phyloP scores from a whole-genome alignment of 2,797 vertebrate species.

The Erpetoichthys calabaricus region DNA sequence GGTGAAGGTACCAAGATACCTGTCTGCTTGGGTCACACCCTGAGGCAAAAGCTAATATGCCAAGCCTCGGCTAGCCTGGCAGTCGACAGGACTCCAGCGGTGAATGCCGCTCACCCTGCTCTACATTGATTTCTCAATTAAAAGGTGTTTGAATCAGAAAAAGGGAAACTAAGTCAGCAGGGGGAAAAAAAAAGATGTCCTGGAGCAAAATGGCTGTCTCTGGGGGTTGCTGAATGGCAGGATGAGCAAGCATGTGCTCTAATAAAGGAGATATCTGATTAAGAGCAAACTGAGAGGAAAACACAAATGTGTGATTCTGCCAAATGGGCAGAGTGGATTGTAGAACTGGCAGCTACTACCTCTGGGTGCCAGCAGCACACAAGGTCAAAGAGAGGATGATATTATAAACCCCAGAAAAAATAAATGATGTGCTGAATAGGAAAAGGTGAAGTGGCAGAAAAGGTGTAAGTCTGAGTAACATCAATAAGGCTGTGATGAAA shows the following conservation, averaged over 20 bases:
- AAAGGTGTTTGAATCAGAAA: slow-evolving; percentile 19
- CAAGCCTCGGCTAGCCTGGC: neutral
- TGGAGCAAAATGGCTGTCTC: slow-evolving; percentile 2
- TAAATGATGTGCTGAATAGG: too few relatives aligned
- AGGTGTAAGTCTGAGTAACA: too few relatives aligned
- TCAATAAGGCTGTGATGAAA: too few relatives aligned
- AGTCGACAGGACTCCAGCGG: slow-evolving; percentile 8
- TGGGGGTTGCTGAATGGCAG: neutral
- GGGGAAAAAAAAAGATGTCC: slow-evolving; percentile 3
- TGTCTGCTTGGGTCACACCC: neutral
- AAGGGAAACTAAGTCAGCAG: slow-evolving; percentile 11
- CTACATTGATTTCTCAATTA: slow-evolving; percentile 21
- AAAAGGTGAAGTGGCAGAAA: too few relatives aligned
- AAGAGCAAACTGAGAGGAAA: neutral
- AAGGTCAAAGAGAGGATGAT: too few relatives aligned
- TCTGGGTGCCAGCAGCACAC: too few relatives aligned
- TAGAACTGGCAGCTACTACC: too few relatives aligned
- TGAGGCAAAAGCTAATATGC: slow-evolving; percentile 3
- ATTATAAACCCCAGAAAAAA: too few relatives aligned
- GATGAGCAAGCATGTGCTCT: slow-evolving; percentile 13
- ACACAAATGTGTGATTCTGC: neutral
- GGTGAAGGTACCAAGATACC: too few relatives aligned
- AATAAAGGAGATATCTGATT: slow-evolving; percentile 8
- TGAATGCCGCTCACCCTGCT: slow-evolving; percentile 1
- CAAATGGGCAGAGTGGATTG: neutral